phyloP scores from a whole-genome alignment of 2,797 vertebrate genomes.

The Phataginus tetradactyla region DNA sequence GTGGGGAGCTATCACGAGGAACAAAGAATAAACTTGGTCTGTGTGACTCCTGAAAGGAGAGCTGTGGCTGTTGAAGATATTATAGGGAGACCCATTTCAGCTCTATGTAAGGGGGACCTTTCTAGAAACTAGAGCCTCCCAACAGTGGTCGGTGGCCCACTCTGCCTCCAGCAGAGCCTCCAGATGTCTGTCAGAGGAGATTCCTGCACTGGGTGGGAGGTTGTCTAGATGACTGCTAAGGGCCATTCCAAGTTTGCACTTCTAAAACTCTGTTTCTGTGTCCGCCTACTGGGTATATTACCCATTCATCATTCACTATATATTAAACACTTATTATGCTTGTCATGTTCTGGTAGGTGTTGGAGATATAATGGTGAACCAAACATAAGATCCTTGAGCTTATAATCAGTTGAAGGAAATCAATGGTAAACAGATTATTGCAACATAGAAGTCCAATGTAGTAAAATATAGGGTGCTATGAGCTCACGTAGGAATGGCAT shows the following conservation, averaged over 20 bases:
- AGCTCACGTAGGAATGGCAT: neutral
- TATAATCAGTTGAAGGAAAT: neutral
- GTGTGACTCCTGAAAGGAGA: constrained; percentile 1
- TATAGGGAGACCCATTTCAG: neutral
- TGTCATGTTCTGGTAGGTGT: neutral
- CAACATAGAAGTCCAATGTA: neutral
- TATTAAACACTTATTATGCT: neutral
- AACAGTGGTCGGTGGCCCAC: neutral
- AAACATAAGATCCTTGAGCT: neutral
- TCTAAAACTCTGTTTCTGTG: neutral
- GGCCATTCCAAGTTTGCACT: neutral
- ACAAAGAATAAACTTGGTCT: neutral
- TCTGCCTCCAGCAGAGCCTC: neutral
- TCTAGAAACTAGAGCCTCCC: neutral
- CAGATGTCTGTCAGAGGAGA: neutral
- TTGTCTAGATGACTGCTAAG: neutral
- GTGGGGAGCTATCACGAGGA: constrained; percentile 21
- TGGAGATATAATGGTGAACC: neutral
- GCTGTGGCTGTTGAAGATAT: neutral
- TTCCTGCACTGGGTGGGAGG: neutral
- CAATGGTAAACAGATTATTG: neutral
- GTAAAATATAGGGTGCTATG: neutral
- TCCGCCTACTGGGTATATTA: neutral
- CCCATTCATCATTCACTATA: neutral
- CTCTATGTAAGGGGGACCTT: neutral